Conservation (phyloP, 92 coral and sea anemone genomes). For the Siderastrea siderea region DNA sequence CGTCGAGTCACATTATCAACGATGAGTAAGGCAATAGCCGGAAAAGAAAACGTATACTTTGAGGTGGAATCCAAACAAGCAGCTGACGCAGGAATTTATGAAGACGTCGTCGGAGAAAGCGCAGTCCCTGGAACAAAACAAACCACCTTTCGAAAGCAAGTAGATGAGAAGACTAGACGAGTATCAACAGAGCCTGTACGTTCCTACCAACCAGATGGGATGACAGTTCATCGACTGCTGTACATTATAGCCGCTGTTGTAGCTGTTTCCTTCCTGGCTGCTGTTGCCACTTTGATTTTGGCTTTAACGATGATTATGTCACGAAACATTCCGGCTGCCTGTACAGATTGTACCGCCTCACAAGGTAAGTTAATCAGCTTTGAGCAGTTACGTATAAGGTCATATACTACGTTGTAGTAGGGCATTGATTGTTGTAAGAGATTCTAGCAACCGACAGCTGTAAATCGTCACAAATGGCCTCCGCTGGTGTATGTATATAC, state of each 20-base stretch:
- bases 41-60: not conserved
- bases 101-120: not conserved
- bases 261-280: not conserved
- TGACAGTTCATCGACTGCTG: not conserved
- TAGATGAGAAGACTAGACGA: not conserved
- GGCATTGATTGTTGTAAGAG: too few relatives aligned
- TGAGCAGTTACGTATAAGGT: too few relatives aligned
- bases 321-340: not conserved
- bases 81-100: not conserved
- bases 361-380: not conserved
- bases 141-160: too few relatives aligned
- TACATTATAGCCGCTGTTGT: not conserved
- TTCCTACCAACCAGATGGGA: not conserved
- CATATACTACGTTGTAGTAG: too few relatives aligned
- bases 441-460: too few relatives aligned
- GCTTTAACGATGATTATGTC: not conserved
- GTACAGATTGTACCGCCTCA: not conserved
- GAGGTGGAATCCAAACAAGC: not conserved
- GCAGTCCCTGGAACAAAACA: not conserved
- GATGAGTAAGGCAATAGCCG: not conserved
- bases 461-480: too few relatives aligned
- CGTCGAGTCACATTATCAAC: not conserved
- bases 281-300: slow-evolving; percentile 11
- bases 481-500: too few relatives aligned
- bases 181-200: not conserved